Conservation (phyloP, 1,140 invertebrate genomes). For the Lepidurus apus region DNA sequence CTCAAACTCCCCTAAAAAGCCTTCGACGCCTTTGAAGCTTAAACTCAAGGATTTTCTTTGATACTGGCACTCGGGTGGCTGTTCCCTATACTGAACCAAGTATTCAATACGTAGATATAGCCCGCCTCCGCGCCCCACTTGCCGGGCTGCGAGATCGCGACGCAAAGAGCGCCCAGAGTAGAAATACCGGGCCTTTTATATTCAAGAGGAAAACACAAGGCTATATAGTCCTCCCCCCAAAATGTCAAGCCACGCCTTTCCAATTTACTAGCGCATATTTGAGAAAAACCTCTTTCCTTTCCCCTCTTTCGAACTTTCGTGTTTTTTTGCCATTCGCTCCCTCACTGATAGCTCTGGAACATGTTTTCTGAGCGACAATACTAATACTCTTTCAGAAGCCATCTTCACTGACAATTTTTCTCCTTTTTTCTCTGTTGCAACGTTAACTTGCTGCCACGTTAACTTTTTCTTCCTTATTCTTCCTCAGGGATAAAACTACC, state of each 20-base stretch:
- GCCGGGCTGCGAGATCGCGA: background rate
- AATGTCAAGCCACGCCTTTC: background rate
- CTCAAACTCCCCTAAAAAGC: background rate
- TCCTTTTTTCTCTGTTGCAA: background rate
- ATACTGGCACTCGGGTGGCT: background rate
- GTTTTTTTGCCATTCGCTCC: background rate
- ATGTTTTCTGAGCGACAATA: background rate
- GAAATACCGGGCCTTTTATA: background rate
- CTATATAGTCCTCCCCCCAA: too few relatives aligned
- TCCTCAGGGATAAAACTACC: too few relatives aligned
- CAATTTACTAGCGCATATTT: background rate
- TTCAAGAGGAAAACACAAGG: background rate
- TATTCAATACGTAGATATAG: background rate
- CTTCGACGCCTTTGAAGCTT: conserved; percentile 7
- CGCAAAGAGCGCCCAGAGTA: background rate
- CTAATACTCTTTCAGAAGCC: background rate
- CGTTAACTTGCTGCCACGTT: background rate
- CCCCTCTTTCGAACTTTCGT: background rate
- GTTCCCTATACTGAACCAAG: background rate
- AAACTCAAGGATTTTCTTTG: conserved; percentile 16
- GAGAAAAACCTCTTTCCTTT: background rate
- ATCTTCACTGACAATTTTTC: background rate
- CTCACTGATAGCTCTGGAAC: background rate
- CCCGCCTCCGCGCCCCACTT: background rate
- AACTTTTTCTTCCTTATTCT: too few relatives aligned